Conservation (phyloP, 2,888 invertebrate species). For the Strigamia maritima region DNA sequence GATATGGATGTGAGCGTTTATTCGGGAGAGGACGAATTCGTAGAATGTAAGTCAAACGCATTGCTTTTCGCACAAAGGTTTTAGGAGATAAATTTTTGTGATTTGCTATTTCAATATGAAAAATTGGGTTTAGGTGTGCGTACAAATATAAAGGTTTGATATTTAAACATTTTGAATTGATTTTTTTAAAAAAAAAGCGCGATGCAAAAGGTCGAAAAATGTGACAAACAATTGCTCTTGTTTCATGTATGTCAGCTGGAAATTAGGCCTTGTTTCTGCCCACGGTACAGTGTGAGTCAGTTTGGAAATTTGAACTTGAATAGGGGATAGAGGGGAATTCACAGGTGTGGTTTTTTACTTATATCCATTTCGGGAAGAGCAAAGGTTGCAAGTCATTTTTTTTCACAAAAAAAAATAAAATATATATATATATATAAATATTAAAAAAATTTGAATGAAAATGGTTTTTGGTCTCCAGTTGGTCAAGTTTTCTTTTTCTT, state of each 20-base stretch:
- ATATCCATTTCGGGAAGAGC: background rate
- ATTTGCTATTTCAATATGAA: no score
- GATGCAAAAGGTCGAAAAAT: background rate
- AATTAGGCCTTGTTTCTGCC: background rate
- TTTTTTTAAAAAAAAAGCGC: background rate
- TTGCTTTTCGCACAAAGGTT: background rate
- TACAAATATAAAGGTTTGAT: background rate
- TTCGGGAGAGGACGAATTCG: background rate
- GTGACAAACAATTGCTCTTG: background rate
- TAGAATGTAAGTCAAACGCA: background rate
- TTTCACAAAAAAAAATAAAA: background rate
- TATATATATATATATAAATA: no score
- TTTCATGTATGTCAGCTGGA: background rate
- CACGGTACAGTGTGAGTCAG: background rate
- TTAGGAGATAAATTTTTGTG: no score
- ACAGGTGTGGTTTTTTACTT: background rate
- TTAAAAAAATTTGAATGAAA: no score
- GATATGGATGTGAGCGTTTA: background rate
- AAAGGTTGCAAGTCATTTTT: background rate
- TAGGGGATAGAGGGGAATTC: background rate
- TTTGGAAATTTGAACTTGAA: conserved; percentile 20
- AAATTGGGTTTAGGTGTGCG: background rate
- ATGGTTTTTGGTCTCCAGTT: background rate
- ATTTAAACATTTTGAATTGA: background rate
- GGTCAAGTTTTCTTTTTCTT: background rate